Evolutionary conservation across 2,113 vertebrate genomes (phyloP).

Genomic region (Misgurnus anguillicaudatus): DNA sequence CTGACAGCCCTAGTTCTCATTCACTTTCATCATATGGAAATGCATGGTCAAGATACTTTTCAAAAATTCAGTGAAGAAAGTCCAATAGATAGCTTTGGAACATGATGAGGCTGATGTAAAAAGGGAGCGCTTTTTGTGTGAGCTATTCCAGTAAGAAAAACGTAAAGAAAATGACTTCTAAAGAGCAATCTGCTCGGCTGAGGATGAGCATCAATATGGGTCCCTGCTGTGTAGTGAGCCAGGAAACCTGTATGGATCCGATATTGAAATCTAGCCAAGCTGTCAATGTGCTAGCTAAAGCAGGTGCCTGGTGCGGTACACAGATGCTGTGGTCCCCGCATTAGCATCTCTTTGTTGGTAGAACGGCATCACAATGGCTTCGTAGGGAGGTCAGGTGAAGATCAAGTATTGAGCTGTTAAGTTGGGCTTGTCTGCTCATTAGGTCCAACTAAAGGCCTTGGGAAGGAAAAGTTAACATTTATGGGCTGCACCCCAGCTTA

Average conservation of each 20-base stretch:
- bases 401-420: constrained; percentile 27
- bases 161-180: constrained; percentile 28
- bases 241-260: constrained; percentile 47
- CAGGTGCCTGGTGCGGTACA: constrained; percentile 36
- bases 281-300: constrained; percentile 44
- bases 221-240: constrained; percentile 19
- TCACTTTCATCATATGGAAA: too few species aligned
- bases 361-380: constrained; percentile 19
- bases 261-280: constrained; percentile 50
- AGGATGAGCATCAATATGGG: constrained; percentile 42
- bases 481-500: background rate
- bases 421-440: constrained; percentile 28
- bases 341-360: constrained; percentile 37
- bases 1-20: too few species aligned
- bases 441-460: constrained; percentile 4
- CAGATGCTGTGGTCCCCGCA: constrained; percentile 30
- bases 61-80: background rate
- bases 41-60: background rate
- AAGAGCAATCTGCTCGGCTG: constrained; percentile 34
- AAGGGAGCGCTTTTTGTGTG: too few species aligned
- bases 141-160: background rate
- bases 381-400: constrained; percentile 35
- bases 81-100: too few species aligned
- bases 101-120: background rate
- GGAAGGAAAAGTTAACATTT: constrained; percentile 12